phyloP scores from a whole-genome alignment of 2,113 vertebrate genomes.

The Meles meles region DNA sequence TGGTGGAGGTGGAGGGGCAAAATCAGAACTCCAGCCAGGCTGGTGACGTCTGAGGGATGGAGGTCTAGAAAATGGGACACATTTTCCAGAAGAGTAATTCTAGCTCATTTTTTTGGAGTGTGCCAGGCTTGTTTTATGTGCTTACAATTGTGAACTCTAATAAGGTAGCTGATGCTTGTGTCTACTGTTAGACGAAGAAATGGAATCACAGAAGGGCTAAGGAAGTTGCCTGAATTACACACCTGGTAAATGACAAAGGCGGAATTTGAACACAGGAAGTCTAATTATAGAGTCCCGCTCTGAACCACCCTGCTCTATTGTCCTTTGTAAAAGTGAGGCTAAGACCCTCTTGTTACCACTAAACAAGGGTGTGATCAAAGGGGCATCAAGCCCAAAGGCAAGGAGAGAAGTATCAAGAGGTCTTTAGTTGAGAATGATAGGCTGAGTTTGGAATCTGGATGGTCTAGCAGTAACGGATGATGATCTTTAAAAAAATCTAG shows the following conservation, averaged over 20 bases:
- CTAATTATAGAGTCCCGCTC: neutral
- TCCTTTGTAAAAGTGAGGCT: neutral
- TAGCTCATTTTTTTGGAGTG: neutral
- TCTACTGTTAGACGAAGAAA: neutral
- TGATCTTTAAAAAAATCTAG: neutral
- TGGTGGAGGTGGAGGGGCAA: accelerated
- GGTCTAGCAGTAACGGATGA: neutral
- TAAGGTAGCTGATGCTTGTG: neutral
- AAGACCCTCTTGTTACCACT: neutral
- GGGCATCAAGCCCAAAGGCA: neutral
- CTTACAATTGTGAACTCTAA: neutral
- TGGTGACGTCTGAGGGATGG: neutral
- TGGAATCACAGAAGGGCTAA: neutral
- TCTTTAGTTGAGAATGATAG: neutral
- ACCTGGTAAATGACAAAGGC: neutral
- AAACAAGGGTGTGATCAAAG: neutral
- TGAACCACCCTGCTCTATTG: accelerated
- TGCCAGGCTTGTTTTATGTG: neutral
- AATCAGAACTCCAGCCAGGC: neutral
- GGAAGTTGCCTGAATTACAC: neutral
- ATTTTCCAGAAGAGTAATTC: neutral
- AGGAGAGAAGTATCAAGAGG: neutral
- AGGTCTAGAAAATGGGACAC: neutral
- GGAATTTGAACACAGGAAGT: neutral
- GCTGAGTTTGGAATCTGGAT: neutral